Evolutionary conservation across 2,888 invertebrate genomes (phyloP), one percentile per base, ranked within the genome.

Genomic region (Hoplodrina blanda): DNA sequence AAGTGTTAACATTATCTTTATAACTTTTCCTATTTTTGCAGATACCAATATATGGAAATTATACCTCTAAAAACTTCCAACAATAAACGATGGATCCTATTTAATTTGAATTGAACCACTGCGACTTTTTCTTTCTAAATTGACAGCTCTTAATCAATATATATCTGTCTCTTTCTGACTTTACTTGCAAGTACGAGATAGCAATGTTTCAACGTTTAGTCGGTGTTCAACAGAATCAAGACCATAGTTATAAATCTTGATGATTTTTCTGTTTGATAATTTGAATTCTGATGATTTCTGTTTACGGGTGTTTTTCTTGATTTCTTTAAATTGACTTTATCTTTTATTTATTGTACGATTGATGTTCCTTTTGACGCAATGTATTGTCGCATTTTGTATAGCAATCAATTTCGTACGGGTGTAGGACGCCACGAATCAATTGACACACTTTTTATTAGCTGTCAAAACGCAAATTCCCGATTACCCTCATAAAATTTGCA

Each of bases 371-470:
- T 62, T 46, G 59, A 65, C 72, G 20, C n/a, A 60, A 62, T 72
- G 19, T 54, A 52, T 17, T 60, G 46, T 66, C 46, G 33, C 25
- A 71, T 76, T 72, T 41, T 61, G 33, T 77, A 46, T 64, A 57
- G 54, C 11, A 44, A 17, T 25, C 2, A 25, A 25, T 25, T 25
- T 25, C 2, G 2, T 61, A 15, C 15, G 37, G 37, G 37, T 37
- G 37, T 37, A 37, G 37, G 7, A 25, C 25, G 25, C 8, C 4
- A 11, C 44, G 10, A 15, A 44, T 44, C 4, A 15, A 44, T 4
- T 11, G 13, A 44, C 15, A 15, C 15, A 13, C 44, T 15, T 15
- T 44, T 44, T 44, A 8, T 8, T 1, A 37, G 15, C 44, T 44
- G 44, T 44, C 37, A 37, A 37, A 37, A 37, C 37, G 8, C 8